phyloP scores from a whole-genome alignment of 2,797 vertebrate genomes.

The Sardinella longiceps region DNA sequence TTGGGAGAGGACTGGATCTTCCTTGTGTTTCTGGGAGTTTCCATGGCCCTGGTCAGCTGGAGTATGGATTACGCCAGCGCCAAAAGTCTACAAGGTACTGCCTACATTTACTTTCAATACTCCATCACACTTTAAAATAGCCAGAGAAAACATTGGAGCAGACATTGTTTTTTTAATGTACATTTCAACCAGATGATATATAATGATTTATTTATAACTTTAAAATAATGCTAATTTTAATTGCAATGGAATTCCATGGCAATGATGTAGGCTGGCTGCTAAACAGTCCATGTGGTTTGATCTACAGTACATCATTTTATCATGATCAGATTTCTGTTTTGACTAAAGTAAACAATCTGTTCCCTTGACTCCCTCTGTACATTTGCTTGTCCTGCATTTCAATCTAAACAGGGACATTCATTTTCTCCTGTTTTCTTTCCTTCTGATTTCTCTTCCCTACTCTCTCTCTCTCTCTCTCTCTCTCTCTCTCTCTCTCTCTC shows the following conservation, averaged over 20 bases:
- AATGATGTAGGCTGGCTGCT: neutral
- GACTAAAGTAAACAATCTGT: too few relatives aligned
- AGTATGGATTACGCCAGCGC: conserved; percentile 94
- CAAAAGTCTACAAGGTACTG: conserved; percentile 87
- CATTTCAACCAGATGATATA: too few relatives aligned
- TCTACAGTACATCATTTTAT: neutral
- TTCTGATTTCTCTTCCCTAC: neutral
- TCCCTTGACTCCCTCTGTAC: neutral
- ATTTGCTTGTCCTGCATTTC: neutral
- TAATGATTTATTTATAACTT: too few relatives aligned
- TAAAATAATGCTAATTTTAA: neutral
- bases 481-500: neutral
- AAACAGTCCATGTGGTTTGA: neutral
- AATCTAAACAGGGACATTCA: too few relatives aligned
- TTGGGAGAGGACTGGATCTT: conserved; percentile 97
- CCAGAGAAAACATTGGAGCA: neutral
- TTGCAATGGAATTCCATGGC: neutral
- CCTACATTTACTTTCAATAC: neutral
- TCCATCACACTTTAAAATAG: neutral
- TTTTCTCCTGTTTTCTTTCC: neutral
- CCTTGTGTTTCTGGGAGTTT: conserved; percentile 87
- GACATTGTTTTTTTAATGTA: neutral
- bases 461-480: neutral
- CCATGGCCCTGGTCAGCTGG: conserved; percentile 97
- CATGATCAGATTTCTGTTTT: neutral